phyloP scores from a whole-genome alignment of 2,888 invertebrate genomes.

The Trissolcus brochymenae region DNA sequence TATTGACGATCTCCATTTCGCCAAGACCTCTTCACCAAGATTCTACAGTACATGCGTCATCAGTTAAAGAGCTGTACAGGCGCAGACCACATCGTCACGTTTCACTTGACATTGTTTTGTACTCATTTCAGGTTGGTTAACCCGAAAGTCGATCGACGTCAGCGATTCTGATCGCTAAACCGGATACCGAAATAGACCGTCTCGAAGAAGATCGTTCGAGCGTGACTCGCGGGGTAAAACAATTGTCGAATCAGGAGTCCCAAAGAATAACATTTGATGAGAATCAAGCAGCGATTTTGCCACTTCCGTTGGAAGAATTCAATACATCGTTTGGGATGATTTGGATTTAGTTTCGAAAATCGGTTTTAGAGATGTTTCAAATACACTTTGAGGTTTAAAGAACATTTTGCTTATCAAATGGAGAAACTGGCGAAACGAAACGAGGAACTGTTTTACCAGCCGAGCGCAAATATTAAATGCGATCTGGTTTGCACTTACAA shows the following conservation, averaged over 20 bases:
- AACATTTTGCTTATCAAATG: not conserved
- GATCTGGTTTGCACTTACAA: not conserved
- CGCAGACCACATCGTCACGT: conserved; percentile 11
- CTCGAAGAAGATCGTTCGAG: too few relatives aligned
- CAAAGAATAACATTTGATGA: too few relatives aligned
- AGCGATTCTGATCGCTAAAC: not conserved
- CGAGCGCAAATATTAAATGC: conserved; percentile 3
- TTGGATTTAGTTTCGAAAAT: too few relatives aligned
- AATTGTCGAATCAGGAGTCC: too few relatives aligned
- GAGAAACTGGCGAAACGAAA: too few relatives aligned
- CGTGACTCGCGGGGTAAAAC: too few relatives aligned
- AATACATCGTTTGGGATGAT: too few relatives aligned
- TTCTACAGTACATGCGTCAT: conserved; percentile 40
- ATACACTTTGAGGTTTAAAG: conserved; percentile 3
- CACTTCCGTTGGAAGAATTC: too few relatives aligned
- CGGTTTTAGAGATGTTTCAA: conserved; percentile 11
- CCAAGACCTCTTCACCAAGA: conserved; percentile 44
- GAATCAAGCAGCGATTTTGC: too few relatives aligned
- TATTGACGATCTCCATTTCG: conserved; percentile 53
- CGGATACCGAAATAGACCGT: not conserved
- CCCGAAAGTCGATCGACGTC: conserved; percentile 16
- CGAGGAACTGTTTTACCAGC: conserved; percentile 21
- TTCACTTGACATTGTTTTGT: conserved; percentile 28
- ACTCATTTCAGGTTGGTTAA: conserved; percentile 16
- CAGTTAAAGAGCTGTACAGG: conserved; percentile 29